Evolutionary conservation across 2,888 invertebrate genomes (phyloP).

Genomic region (Eupsilia transversa): DNA sequence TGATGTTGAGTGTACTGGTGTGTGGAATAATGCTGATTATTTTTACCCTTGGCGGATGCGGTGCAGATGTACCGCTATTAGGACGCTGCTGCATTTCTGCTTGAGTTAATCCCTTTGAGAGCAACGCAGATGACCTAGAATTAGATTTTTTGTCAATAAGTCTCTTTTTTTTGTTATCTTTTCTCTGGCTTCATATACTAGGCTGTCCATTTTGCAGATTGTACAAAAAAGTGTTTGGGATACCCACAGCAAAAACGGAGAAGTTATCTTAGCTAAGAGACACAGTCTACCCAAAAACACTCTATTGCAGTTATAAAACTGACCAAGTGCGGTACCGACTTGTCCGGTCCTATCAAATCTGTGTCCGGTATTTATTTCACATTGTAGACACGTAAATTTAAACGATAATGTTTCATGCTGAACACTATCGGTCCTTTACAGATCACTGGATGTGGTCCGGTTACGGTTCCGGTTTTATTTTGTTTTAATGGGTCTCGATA

Average conservation of each 20-base stretch:
- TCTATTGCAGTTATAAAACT: neutral
- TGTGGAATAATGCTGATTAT: neutral
- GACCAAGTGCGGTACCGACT: slow-evolving; percentile 23
- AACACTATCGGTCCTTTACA: slow-evolving; percentile 66
- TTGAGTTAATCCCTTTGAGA: neutral
- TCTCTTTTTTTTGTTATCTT: neutral
- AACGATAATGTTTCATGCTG: slow-evolving; percentile 56
- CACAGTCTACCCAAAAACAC: neutral
- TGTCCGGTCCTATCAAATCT: slow-evolving; percentile 46
- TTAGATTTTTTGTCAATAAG: no score
- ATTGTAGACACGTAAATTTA: slow-evolving; percentile 50
- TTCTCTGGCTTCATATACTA: no score
- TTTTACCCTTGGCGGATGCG: neutral
- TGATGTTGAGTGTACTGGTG: neutral
- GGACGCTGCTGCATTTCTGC: neutral
- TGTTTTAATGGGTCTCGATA: slow-evolving; percentile 40
- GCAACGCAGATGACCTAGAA: neutral
- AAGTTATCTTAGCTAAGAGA: neutral
- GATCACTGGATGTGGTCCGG: slow-evolving; percentile 60
- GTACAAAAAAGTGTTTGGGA: neutral
- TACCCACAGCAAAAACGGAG: neutral
- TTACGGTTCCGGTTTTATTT: slow-evolving; percentile 56
- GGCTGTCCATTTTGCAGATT: neutral
- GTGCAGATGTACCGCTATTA: neutral
- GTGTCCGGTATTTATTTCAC: slow-evolving; percentile 43